Evolutionary conservation across 2,113 vertebrate genomes (phyloP), one percentile per base, ranked within the genome.

Genomic region (Xenopus borealis): DNA sequence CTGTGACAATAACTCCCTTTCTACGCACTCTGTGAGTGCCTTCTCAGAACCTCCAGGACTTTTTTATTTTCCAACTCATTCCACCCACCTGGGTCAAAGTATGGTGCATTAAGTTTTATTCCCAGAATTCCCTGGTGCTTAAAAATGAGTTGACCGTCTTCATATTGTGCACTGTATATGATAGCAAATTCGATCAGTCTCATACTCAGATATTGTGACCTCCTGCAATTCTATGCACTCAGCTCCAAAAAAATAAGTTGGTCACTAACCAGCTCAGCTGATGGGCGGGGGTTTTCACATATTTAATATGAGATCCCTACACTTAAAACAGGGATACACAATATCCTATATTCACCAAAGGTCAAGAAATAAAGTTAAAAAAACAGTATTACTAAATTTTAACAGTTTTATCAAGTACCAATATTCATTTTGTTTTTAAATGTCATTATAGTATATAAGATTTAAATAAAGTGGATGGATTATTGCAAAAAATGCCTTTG

Each of bases 21-120:
- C 88, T 90, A 91, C 87, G 87, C 90, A 91, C 92, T 92, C 91
- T 91, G 85, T 83, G 89, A 93, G 91, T 91, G 90, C 3, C 89
- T 89, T 83, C 76, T 81, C 83, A 83, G 83, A 59, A 58, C 12
- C 72, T 44, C 66, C 10, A 44, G 57, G 82, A 27, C 23, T 27
- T 3, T 27, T 27, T 83, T 79, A 81, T 85, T 78, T 75, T 83
- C 20, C 80, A 82, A 85, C 83, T 80, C 72, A 7, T 81, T 81
- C 81, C 79, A 76, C 68, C 77, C 82, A 6, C 83, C 81, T 80
- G 79, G 81, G 61, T 83, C 80, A 81, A 62, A 81, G 52, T 79
- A 58, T 23, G 66, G 59, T 62, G 30, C 52, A 69, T 62, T 61
- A 13, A 33, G 50, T 27, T 13, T 20, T 14, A 61, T 16, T 67